phyloP scores from a whole-genome alignment of 2,797 vertebrate genomes.

The Centropyge bicolor region DNA sequence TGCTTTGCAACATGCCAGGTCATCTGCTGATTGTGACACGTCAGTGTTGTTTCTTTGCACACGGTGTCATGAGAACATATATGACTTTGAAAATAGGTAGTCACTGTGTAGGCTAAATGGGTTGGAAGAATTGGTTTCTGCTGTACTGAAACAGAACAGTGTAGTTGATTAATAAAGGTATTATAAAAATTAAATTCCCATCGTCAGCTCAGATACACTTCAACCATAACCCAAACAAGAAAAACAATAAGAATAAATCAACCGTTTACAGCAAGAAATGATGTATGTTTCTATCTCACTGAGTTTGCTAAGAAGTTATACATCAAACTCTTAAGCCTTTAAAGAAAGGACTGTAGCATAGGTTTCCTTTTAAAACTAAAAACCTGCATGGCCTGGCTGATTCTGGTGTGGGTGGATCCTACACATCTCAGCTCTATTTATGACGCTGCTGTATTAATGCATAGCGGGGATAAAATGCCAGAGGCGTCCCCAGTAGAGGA shows the following conservation, averaged over 20 bases:
- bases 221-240: neutral
- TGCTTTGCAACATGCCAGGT: slow-evolving; percentile 61
- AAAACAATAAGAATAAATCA: no score
- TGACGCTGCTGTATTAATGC: slow-evolving; percentile 10
- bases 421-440: neutral
- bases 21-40: slow-evolving; percentile 72
- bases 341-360: neutral
- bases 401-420: neutral
- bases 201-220: neutral
- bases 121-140: neutral
- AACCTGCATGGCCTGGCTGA: neutral
- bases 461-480: slow-evolving; percentile 11
- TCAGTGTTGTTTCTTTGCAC: slow-evolving; percentile 42
- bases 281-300: no score
- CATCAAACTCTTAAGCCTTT: neutral
- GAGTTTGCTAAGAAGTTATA: neutral
- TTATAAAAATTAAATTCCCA: neutral
- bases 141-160: neutral
- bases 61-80: slow-evolving; percentile 10
- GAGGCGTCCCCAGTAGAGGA: slow-evolving; percentile 29
- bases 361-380: neutral
- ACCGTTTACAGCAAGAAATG: no score
- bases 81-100: slow-evolving; percentile 22
- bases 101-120: neutral
- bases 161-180: neutral